Evolutionary conservation across 2,797 vertebrate genomes (phyloP).

Genomic region (Distichodus sexfasciatus): DNA sequence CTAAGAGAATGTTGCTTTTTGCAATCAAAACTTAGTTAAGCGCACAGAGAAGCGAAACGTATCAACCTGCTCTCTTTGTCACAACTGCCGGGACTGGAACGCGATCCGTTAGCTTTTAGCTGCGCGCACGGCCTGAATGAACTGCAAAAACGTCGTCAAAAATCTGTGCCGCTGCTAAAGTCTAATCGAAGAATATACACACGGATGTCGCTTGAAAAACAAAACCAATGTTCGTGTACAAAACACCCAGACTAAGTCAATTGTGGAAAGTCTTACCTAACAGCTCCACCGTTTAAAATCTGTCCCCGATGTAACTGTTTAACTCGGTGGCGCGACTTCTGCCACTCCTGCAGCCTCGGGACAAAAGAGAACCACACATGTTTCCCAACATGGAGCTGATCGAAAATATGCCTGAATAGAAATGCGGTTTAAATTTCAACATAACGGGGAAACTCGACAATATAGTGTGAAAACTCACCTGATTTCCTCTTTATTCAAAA

Average conservation of each 20-base stretch:
- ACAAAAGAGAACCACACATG: constrained; percentile 29
- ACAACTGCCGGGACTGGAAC: no score
- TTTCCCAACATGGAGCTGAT: not conserved
- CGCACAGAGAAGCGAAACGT: no score
- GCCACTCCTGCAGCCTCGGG: not conserved
- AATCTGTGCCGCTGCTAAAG: not conserved
- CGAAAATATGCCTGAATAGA: constrained; percentile 50
- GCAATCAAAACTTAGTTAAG: no score
- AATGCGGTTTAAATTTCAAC: not conserved
- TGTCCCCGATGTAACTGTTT: accelerated
- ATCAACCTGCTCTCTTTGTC: no score
- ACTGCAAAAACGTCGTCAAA: not conserved
- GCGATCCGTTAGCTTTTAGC: no score
- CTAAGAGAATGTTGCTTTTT: no score
- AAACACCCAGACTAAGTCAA: no score
- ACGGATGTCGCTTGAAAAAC: not conserved
- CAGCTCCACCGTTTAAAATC: not conserved
- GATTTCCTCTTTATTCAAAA: no score
- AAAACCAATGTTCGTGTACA: no score
- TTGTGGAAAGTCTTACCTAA: not conserved
- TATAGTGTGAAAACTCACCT: not conserved
- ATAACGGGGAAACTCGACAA: not conserved
- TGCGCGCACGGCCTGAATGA: no score
- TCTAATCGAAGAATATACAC: no score
- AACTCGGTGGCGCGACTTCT: not conserved